Percentiles rank a stretch among this genome's conserved stretches.
Evolutionary conservation across 2,797 vertebrate genomes (phyloP).

Genomic region (Fringilla coelebs): DNA sequence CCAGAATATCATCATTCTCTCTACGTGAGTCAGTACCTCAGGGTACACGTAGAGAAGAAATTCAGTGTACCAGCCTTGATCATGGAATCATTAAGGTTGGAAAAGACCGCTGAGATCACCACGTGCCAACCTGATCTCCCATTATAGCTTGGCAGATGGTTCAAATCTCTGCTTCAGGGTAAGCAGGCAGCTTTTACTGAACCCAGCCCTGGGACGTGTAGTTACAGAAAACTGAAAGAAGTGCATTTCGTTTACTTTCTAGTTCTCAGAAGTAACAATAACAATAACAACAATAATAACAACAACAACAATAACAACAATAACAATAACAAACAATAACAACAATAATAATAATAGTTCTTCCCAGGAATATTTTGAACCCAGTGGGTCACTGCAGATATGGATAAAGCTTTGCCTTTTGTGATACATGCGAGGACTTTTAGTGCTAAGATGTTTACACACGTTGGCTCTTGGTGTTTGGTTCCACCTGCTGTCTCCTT

Average conservation of each 20-base stretch:
- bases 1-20: fast-evolving
- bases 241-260: neutral
- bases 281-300: too few species aligned
- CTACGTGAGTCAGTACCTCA: too few species aligned
- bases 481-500: neutral
- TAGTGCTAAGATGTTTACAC: neutral
- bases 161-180: neutral
- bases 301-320: too few species aligned
- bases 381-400: neutral
- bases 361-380: neutral
- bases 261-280: neutral
- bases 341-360: too few species aligned
- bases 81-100: neutral
- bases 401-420: neutral
- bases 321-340: too few species aligned
- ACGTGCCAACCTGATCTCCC: neutral
- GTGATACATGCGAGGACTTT: fast-evolving
- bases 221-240: neutral
- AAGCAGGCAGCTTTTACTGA: neutral
- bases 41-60: fast-evolving
- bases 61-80: neutral
- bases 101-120: neutral
- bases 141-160: neutral
- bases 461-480: neutral
- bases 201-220: neutral